Conservation (phyloP, 2,888 invertebrate species). For the Lysandra coridon region DNA sequence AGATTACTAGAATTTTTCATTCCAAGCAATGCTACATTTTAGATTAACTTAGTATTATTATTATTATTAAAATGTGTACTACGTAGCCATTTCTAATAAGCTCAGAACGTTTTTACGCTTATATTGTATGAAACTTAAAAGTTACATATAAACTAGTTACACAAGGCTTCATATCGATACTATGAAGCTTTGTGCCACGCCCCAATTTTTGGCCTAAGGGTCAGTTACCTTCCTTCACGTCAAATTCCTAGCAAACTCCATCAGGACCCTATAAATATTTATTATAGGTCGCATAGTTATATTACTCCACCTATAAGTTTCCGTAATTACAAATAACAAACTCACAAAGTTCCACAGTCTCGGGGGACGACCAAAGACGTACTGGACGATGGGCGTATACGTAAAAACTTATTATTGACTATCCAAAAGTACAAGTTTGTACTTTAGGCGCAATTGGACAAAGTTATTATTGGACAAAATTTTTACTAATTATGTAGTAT, state of each 20-base stretch:
- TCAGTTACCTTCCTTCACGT: not conserved
- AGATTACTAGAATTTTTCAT: too few species aligned
- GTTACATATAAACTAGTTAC: too few species aligned
- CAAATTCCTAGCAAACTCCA: not conserved
- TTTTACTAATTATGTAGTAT: too few species aligned
- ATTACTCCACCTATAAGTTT: not conserved
- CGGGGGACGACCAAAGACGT: not conserved
- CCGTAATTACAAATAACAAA: slow-evolving; percentile 19
- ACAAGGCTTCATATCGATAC: too few species aligned
- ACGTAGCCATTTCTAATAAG: too few species aligned
- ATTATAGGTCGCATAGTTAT: not conserved
- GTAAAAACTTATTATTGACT: not conserved
- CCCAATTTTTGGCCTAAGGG: not conserved
- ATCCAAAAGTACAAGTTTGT: not conserved
- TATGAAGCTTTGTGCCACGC: not conserved
- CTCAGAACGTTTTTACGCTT: too few species aligned
- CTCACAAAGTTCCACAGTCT: not conserved
- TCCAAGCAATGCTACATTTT: not conserved
- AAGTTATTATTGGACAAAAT: not conserved
- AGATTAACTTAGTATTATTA: too few species aligned
- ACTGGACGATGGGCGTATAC: not conserved
- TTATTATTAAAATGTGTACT: too few species aligned
- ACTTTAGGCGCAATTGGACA: not conserved
- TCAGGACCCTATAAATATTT: not conserved
- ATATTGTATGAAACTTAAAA: too few species aligned